A percentile compares a stretch with the other conserved stretches of the same genome.
Conservation (phyloP, 35 echinoderm and acorn worm genomes). For the Heliocidaris erythrogramma region DNA sequence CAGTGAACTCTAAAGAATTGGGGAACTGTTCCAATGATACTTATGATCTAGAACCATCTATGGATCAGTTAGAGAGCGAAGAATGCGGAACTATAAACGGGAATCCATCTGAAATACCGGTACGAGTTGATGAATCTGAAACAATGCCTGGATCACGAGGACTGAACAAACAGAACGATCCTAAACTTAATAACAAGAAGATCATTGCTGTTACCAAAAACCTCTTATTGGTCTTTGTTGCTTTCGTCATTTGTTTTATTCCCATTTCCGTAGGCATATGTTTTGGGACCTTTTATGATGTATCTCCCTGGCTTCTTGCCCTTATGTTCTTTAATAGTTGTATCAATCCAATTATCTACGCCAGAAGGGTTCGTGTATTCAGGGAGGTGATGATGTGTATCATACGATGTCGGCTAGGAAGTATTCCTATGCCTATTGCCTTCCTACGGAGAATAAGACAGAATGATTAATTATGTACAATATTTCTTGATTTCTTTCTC, state of each 20-base stretch:
- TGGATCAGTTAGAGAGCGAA: too few relatives aligned
- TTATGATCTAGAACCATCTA: too few relatives aligned
- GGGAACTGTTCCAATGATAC: background rate
- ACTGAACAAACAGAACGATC: background rate
- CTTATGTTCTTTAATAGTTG: background rate
- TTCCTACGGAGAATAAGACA: background rate
- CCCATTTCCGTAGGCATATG: background rate
- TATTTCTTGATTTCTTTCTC: too few relatives aligned
- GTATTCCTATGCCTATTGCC: background rate
- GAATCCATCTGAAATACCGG: too few relatives aligned
- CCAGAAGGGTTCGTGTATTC: background rate
- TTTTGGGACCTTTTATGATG: too few relatives aligned
- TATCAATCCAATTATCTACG: background rate
- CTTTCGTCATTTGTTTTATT: background rate
- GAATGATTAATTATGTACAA: background rate
- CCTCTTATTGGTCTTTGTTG: background rate
- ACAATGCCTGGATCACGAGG: background rate
- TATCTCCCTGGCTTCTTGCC: background rate
- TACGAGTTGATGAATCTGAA: background rate
- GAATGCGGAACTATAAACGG: background rate
- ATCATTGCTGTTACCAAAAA: background rate
- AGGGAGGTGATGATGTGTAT: background rate
- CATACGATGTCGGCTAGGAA: background rate
- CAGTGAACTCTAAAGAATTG: too few relatives aligned
- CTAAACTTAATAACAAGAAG: background rate